Conservation (phyloP, 2,797 vertebrate species). For the Myotis pilosus region DNA sequence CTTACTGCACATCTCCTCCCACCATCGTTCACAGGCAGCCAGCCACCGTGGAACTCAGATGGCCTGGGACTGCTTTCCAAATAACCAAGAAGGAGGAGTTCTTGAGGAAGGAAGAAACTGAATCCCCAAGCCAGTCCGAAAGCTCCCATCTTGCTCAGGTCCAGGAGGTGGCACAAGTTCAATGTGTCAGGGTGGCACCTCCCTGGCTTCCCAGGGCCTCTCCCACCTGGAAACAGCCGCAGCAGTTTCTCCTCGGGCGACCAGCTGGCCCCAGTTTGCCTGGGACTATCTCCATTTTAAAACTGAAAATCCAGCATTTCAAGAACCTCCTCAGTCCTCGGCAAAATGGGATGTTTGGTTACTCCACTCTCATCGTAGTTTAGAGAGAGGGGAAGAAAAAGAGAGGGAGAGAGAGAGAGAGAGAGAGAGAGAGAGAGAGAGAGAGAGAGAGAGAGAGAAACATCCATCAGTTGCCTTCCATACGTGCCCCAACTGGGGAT, state of each 20-base stretch:
- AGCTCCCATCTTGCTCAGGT: background rate
- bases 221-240: background rate
- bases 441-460: too few species aligned
- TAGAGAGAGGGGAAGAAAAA: too few species aligned
- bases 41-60: background rate
- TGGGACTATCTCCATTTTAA: background rate
- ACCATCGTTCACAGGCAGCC: rapidly evolving
- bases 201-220: background rate
- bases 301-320: background rate
- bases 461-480: too few species aligned
- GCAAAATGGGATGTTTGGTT: background rate
- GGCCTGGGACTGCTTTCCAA: background rate
- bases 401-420: too few species aligned
- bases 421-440: too few species aligned
- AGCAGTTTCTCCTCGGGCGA: background rate
- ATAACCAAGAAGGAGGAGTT: background rate
- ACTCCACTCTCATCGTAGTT: background rate
- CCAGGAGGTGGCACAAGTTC: background rate
- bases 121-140: background rate
- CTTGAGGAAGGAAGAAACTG: background rate
- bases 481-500: too few species aligned
- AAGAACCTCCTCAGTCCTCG: background rate
- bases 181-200: background rate
- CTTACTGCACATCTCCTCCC: background rate
- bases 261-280: background rate